Percentiles rank a stretch among this genome's conserved stretches.
Conservation (phyloP, 2,113 vertebrate species). For the Rousettus leschenaultii region DNA sequence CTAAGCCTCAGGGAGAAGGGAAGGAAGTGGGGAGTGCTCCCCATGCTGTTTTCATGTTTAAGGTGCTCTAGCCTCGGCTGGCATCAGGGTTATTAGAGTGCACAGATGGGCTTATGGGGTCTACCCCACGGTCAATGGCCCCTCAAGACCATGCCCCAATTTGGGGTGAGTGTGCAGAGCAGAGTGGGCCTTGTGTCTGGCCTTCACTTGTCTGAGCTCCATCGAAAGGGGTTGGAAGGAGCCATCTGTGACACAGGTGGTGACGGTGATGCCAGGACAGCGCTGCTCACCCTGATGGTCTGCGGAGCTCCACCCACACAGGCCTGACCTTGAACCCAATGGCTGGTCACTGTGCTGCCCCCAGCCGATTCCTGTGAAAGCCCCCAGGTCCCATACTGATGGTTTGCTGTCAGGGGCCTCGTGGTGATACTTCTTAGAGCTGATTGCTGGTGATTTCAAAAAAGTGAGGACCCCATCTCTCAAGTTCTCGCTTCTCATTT, state of each 20-base stretch:
- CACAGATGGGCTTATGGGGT: constrained; percentile 65
- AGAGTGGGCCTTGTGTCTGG: background rate
- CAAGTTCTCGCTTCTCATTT: background rate
- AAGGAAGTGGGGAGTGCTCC: background rate
- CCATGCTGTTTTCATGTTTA: constrained; percentile 31
- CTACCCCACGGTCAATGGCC: constrained; percentile 66
- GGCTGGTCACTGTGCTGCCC: background rate
- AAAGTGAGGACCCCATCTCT: background rate
- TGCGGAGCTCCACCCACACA: background rate
- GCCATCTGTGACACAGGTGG: background rate
- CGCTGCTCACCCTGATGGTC: rapidly evolving
- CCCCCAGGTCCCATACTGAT: rapidly evolving
- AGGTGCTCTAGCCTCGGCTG: constrained; percentile 57
- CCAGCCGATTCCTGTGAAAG: background rate
- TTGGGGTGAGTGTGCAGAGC: background rate
- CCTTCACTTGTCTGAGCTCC: background rate
- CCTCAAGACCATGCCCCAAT: constrained; percentile 7
- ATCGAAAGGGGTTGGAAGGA: background rate
- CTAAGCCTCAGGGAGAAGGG: background rate
- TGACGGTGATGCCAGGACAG: rapidly evolving
- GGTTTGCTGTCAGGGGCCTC: background rate
- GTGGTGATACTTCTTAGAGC: background rate
- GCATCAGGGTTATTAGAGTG: constrained; percentile 61
- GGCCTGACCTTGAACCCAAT: background rate
- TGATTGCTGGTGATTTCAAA: background rate